A percentile compares a stretch with the other conserved stretches of the same genome.
Conservation (phyloP, 2,113 vertebrate genomes). For the Ia io region DNA sequence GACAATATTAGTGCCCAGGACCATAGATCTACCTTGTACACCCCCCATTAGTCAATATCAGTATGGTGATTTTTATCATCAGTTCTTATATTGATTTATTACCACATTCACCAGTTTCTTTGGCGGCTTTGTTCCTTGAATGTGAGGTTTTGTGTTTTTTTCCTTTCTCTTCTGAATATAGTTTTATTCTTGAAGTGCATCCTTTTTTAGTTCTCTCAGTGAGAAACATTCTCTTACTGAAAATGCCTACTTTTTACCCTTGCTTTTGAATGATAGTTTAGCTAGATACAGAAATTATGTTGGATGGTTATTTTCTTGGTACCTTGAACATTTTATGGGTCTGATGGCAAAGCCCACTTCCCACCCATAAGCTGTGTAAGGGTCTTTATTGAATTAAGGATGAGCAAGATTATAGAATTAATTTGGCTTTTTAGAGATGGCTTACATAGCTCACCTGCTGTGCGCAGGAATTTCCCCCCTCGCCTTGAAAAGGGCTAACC, state of each 20-base stretch:
- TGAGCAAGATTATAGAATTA: background rate
- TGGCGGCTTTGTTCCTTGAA: background rate
- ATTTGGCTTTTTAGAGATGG: background rate
- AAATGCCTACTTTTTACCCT: background rate
- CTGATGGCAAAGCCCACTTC: background rate
- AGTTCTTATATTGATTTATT: background rate
- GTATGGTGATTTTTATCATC: background rate
- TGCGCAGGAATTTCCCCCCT: fast-evolving
- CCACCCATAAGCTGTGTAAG: background rate
- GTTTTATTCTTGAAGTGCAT: background rate
- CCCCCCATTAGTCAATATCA: background rate
- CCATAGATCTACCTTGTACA: background rate
- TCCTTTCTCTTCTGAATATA: background rate
- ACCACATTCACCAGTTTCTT: background rate
- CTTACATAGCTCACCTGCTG: background rate
- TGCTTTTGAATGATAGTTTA: background rate
- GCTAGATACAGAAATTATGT: background rate
- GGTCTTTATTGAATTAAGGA: background rate
- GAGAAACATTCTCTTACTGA: background rate
- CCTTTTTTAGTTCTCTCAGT: background rate
- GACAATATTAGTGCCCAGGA: fast-evolving
- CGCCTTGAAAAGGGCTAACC: background rate
- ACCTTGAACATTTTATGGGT: background rate
- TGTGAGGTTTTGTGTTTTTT: background rate
- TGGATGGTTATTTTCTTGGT: background rate